Conservation (phyloP, 2,113 vertebrate species). For the Phrynosoma platyrhinos region DNA sequence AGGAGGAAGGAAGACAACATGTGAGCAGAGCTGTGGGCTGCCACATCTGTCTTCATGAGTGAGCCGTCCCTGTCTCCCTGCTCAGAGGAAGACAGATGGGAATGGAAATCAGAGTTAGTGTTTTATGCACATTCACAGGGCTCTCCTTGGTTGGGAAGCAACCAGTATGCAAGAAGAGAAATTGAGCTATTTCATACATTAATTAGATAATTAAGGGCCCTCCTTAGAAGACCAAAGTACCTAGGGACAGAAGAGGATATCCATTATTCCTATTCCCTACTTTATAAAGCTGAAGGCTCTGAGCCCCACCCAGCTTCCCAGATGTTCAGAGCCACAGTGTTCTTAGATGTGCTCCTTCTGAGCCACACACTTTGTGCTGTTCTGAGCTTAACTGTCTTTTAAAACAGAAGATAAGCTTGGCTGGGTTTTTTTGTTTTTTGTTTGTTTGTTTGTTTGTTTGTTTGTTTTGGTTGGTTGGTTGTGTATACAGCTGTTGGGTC, state of each 20-base stretch:
- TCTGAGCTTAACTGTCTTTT: no score
- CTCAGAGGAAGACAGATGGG: constrained; percentile 62
- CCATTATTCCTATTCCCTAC: background rate
- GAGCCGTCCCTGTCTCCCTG: constrained; percentile 54
- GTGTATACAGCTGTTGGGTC: no score
- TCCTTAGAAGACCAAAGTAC: background rate
- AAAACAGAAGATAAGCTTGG: no score
- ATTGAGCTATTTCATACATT: background rate
- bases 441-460: no score
- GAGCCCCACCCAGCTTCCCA: no score
- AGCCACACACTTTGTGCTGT: no score
- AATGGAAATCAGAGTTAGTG: constrained; percentile 48
- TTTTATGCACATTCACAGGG: constrained; percentile 32
- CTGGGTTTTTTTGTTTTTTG: no score
- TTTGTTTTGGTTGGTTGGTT: no score
- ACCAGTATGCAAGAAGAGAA: background rate
- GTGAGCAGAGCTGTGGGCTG: constrained; percentile 40
- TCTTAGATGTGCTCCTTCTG: no score
- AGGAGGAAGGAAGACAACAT: constrained; percentile 33
- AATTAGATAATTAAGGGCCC: background rate
- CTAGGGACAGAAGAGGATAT: background rate
- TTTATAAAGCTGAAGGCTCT: no score
- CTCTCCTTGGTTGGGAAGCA: background rate
- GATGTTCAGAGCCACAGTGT: no score
- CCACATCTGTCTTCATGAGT: constrained; percentile 72